A percentile compares a stretch with the other conserved stretches of the same genome.
These are phyloP conservation scores for Sinocyclocheilus maitianheensis DNA, from an alignment of 2,113 vertebrate genomes.

Conservation along the genomic window DNA sequence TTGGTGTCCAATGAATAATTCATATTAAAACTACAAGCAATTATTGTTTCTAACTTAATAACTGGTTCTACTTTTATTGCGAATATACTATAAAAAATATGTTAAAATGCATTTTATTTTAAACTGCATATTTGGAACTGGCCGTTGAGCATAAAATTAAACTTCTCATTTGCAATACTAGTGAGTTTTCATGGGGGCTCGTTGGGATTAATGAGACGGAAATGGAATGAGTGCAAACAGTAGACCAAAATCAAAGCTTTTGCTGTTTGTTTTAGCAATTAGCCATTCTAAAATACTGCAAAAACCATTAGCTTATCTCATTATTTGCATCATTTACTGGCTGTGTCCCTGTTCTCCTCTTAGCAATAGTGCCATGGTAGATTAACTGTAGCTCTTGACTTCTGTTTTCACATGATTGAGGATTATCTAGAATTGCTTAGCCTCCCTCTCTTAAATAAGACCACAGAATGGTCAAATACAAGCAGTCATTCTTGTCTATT, in stretches of 20 bases:
- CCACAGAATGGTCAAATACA: conserved; percentile 41
- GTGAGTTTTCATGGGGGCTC: conserved; percentile 39
- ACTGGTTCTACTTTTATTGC: not conserved
- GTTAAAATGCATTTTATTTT: not conserved
- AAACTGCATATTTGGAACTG: not conserved
- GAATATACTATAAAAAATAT: not conserved
- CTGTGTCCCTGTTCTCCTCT: not conserved
- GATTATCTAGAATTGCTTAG: not conserved
- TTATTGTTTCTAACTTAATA: not conserved
- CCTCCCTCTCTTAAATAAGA: conserved; percentile 49
- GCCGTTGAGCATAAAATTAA: not conserved
- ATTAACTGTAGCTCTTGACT: conserved; percentile 56
- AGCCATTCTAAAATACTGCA: not conserved
- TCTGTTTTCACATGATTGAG: conserved; percentile 27
- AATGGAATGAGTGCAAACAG: conserved; percentile 10
- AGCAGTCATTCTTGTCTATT: not conserved
- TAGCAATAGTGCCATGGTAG: not conserved
- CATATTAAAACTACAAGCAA: not conserved
- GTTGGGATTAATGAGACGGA: conserved; percentile 64
- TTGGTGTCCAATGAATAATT: not conserved
- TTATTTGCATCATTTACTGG: not conserved
- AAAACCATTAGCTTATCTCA: conserved; percentile 2
- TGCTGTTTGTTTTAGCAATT: conserved; percentile 3
- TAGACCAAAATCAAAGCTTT: conserved; percentile 56
- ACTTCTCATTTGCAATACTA: not conserved